phyloP scores from a whole-genome alignment of 2,113 vertebrate genomes.

The Sminthopsis crassicaudata region DNA sequence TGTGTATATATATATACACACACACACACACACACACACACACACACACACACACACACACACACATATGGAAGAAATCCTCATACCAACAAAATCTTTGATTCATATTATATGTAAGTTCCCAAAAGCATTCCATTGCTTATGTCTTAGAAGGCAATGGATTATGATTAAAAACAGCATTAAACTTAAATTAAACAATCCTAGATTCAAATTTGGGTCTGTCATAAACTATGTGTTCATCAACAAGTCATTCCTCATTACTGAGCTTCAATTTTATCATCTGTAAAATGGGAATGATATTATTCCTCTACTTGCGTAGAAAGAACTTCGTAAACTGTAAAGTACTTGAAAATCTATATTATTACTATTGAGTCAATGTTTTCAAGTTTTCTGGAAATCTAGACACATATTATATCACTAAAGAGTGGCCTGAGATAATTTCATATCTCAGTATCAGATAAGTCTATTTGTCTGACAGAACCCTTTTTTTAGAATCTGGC shows the following conservation, averaged over 20 bases:
- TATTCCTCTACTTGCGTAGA: neutral
- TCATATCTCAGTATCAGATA: neutral
- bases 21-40: too few relatives aligned
- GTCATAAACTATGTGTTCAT: neutral
- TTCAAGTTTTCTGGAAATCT: neutral
- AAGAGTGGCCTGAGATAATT: neutral
- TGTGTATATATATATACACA: too few relatives aligned
- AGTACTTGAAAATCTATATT: neutral
- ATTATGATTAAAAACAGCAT: neutral
- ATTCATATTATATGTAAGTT: neutral
- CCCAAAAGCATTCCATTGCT: neutral
- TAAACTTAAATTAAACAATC: neutral
- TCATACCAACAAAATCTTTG: neutral
- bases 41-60: too few relatives aligned
- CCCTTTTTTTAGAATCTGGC: neutral
- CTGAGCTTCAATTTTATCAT: neutral
- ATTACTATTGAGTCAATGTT: neutral
- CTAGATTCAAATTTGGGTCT: neutral
- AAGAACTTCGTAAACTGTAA: neutral
- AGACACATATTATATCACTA: neutral
- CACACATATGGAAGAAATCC: neutral
- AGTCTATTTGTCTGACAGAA: neutral
- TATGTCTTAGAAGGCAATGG: neutral
- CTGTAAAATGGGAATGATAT: neutral
- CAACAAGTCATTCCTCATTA: neutral